These are phyloP conservation scores for Nothura maculosa DNA, from an alignment of 2,797 vertebrate genomes.

Conservation along the genomic window DNA sequence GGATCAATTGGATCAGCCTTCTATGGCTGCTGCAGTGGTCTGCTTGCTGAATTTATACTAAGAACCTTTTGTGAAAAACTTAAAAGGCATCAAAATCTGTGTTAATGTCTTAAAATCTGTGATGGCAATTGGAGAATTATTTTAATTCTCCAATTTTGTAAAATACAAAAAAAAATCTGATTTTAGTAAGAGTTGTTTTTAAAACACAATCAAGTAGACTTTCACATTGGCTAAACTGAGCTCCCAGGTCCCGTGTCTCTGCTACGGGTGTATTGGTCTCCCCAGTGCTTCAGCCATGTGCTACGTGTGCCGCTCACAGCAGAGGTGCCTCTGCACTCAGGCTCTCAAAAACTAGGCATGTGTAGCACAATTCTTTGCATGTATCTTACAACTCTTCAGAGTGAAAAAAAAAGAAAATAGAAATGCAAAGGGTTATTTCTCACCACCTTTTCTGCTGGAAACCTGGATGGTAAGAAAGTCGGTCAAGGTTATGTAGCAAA, in stretches of 20 bases:
- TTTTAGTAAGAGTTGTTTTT: background rate
- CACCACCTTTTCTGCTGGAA: background rate
- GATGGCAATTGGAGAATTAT: background rate
- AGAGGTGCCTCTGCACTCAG: background rate
- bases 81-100: background rate
- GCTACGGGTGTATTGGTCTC: background rate
- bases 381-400: background rate
- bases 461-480: background rate
- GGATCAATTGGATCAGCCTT: background rate
- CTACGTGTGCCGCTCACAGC: background rate
- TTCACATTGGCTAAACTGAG: background rate
- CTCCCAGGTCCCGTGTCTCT: background rate
- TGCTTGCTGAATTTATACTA: background rate
- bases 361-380: background rate
- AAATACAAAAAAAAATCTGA: too few relatives aligned
- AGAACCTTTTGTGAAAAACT: background rate
- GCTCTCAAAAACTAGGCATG: too few relatives aligned
- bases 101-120: background rate
- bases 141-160: too few relatives aligned
- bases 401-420: background rate
- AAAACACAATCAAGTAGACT: background rate
- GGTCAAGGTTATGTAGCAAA: background rate
- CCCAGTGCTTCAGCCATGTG: background rate
- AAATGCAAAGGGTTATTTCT: background rate
- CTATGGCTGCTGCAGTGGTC: background rate